Conservation (phyloP, 2,888 invertebrate species). For the Aphrophora alni region DNA sequence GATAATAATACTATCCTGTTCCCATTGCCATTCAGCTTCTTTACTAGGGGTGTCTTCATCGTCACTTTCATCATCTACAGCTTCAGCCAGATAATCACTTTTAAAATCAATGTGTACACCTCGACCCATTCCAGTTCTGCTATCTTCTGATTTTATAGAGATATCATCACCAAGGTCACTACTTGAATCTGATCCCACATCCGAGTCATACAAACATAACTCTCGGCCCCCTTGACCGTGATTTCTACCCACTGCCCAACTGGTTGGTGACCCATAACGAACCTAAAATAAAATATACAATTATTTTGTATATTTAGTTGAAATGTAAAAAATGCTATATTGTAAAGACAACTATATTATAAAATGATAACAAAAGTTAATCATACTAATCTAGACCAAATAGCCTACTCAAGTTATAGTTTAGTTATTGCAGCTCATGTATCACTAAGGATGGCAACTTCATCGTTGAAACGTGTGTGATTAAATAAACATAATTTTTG, state of each 20-base stretch:
- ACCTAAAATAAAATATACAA: slow-evolving; percentile 47
- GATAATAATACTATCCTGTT: slow-evolving; percentile 14
- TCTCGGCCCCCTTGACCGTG: slow-evolving; percentile 57
- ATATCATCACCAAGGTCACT: slow-evolving; percentile 55
- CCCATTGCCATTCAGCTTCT: slow-evolving; percentile 45
- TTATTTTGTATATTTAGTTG: background rate
- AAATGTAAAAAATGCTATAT: no score
- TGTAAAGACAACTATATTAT: no score
- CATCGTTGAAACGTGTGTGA: no score
- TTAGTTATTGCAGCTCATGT: no score
- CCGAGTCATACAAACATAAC: slow-evolving; percentile 62
- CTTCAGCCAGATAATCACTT: slow-evolving; percentile 85
- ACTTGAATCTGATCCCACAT: slow-evolving; percentile 60
- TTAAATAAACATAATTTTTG: no score
- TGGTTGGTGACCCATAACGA: slow-evolving; percentile 64
- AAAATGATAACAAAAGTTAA: no score
- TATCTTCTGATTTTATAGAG: slow-evolving; percentile 49
- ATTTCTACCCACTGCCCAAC: slow-evolving; percentile 56
- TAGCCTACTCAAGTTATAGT: no score
- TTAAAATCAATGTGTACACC: slow-evolving; percentile 82
- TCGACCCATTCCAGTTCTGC: slow-evolving; percentile 50
- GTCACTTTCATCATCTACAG: slow-evolving; percentile 65
- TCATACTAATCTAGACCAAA: no score
- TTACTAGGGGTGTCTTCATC: slow-evolving; percentile 26
- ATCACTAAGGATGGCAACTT: no score